phyloP scores from a whole-genome alignment of 2,888 invertebrate genomes.

The Carcina quercana region DNA sequence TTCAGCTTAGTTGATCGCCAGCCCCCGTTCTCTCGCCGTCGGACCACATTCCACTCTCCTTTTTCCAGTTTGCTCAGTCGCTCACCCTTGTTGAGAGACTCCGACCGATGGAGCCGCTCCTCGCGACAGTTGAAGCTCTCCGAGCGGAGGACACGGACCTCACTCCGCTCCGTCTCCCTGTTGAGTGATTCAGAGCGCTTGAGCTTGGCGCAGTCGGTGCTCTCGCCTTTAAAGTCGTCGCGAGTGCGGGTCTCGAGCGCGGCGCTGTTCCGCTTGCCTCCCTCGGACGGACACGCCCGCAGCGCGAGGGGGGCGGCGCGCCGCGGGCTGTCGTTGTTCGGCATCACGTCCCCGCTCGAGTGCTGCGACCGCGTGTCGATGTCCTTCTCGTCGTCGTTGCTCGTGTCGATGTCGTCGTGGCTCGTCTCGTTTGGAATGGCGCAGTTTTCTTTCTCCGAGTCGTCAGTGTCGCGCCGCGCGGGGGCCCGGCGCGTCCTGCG shows the following conservation, averaged over 20 bases:
- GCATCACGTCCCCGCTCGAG: slow-evolving; percentile 37
- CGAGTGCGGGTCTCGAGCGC: slow-evolving; percentile 26
- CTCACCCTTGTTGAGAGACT: slow-evolving; percentile 41
- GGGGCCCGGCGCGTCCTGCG: slow-evolving; percentile 24
- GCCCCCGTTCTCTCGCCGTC: slow-evolving; percentile 74
- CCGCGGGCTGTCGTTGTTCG: slow-evolving; percentile 56
- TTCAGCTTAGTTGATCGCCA: slow-evolving; percentile 78
- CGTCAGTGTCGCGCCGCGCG: slow-evolving; percentile 38
- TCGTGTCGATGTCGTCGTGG: slow-evolving; percentile 31
- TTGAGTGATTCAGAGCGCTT: slow-evolving; percentile 78
- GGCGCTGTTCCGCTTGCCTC: slow-evolving; percentile 38
- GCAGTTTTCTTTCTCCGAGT: slow-evolving; percentile 61
- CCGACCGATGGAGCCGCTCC: slow-evolving; percentile 37
- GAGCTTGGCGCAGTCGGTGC: slow-evolving; percentile 35
- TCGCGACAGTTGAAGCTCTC: slow-evolving; percentile 76
- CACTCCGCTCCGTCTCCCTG: slow-evolving; percentile 66
- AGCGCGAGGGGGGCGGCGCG: slow-evolving; percentile 21
- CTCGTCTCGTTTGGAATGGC: slow-evolving; percentile 23
- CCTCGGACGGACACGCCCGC: slow-evolving; percentile 24
- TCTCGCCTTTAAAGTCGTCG: slow-evolving; percentile 21
- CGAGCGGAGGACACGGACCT: slow-evolving; percentile 74
- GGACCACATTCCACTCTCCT: slow-evolving; percentile 80
- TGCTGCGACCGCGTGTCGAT: slow-evolving; percentile 82
- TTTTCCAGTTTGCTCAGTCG: slow-evolving; percentile 78
- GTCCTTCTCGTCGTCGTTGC: slow-evolving; percentile 86